phyloP scores from a whole-genome alignment of 2,888 invertebrate genomes.

The Nemotelus nigrinus region DNA sequence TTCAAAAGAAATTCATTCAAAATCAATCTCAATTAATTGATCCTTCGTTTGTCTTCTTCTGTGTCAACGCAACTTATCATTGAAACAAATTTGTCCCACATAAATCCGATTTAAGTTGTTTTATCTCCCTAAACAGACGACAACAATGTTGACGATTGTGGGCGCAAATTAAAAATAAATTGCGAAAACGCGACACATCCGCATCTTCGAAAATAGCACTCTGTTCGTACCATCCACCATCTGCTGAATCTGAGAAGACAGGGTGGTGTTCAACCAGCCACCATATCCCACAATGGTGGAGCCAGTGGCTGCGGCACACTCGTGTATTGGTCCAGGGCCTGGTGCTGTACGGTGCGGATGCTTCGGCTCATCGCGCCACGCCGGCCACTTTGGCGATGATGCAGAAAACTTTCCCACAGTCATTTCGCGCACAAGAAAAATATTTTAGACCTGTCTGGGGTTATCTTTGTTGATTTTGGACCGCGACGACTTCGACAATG shows the following conservation, averaged over 20 bases:
- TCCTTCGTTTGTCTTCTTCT: no score
- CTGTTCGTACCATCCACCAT: background rate
- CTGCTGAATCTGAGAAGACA: no score
- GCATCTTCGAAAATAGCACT: conserved; percentile 13
- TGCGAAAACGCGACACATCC: conserved; percentile 12
- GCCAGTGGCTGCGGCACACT: background rate
- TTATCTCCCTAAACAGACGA: background rate
- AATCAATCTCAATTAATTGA: no score
- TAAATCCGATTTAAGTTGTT: conserved; percentile 26
- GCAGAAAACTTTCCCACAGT: conserved; percentile 49
- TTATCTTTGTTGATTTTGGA: conserved; percentile 44
- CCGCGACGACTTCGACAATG: conserved; percentile 38
- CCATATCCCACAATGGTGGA: background rate
- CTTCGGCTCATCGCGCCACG: background rate
- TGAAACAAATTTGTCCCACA: conserved; percentile 9
- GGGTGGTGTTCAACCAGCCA: no score
- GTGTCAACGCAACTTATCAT: no score
- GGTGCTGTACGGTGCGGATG: background rate
- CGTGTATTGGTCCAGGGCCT: background rate
- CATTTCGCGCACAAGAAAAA: conserved; percentile 47
- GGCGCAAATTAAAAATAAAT: conserved; percentile 25
- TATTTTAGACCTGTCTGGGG: conserved; percentile 49
- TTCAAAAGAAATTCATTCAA: no score
- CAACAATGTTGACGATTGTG: conserved; percentile 25
- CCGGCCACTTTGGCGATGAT: no score